Evolutionary conservation across 2,888 invertebrate species (phyloP).

Genomic region (Caenorhabditis macrosperma): DNA sequence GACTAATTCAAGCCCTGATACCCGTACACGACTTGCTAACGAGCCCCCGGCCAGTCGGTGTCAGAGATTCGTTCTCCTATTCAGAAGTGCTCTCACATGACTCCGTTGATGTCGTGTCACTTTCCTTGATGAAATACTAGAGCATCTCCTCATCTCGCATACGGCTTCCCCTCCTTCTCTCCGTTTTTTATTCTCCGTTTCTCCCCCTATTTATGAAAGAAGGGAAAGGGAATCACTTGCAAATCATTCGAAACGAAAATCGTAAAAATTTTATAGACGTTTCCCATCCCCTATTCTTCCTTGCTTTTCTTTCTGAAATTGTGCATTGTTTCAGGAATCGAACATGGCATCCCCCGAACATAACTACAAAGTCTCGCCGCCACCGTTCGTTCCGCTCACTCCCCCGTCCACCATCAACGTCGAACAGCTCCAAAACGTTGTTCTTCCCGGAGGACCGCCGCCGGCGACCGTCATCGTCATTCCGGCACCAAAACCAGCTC

Average conservation of each 20-base stretch:
- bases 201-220: not conserved
- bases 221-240: not conserved
- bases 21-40: not conserved
- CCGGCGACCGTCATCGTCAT: conserved; percentile 59
- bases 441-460: conserved; percentile 40
- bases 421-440: conserved; percentile 51
- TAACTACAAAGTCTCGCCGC: conserved; percentile 67
- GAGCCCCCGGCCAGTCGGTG: not conserved
- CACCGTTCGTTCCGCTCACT: conserved; percentile 69
- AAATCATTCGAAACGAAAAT: not conserved
- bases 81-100: not conserved
- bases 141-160: not conserved
- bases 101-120: conserved; percentile 22
- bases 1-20: not conserved
- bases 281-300: not conserved
- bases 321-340: conserved; percentile 47
- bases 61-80: not conserved
- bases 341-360: conserved; percentile 45
- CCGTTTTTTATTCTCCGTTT: not conserved
- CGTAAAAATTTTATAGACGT: not conserved
- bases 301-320: not conserved
- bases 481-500: conserved; percentile 62
- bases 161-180: not conserved
- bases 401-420: conserved; percentile 51
- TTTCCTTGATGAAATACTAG: conserved; percentile 45